A percentile compares a stretch with the other conserved stretches of the same genome.
phyloP scores from a whole-genome alignment of 2,888 invertebrate genomes.

The Drosophila subquinaria region DNA sequence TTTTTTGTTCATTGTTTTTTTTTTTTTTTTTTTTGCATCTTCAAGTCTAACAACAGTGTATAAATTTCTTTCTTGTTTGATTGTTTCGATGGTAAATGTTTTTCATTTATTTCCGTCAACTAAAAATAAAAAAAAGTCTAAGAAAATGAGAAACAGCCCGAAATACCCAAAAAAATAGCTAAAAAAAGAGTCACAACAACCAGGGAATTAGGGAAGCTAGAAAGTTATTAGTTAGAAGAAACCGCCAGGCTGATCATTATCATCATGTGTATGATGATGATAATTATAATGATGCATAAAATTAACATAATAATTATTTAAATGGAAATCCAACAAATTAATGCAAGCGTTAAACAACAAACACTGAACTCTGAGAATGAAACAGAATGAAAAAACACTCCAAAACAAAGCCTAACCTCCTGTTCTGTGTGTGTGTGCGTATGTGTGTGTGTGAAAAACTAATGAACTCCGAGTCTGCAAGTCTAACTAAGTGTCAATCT shows the following conservation, averaged over 20 bases:
- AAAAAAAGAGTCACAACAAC: conserved; percentile 14
- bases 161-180: not conserved
- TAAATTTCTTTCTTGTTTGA: conserved; percentile 85
- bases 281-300: conserved; percentile 4
- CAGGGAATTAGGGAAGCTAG: conserved; percentile 12
- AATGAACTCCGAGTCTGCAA: conserved; percentile 40
- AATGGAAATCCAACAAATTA: conserved; percentile 18
- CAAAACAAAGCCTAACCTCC: not conserved
- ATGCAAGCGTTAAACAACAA: conserved; percentile 31
- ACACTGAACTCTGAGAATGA: conserved; percentile 19
- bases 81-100: conserved; percentile 85
- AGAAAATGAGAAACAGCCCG: not conserved
- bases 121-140: conserved; percentile 11
- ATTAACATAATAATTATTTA: not conserved
- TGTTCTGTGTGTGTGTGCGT: not conserved
- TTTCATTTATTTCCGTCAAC: conserved; percentile 79
- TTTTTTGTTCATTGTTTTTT: conserved; percentile 24
- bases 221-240: conserved; percentile 24
- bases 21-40: conserved; percentile 50
- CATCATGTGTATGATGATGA: not conserved
- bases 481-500: conserved; percentile 8
- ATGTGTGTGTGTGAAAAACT: conserved; percentile 32
- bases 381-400: not conserved
- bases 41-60: conserved; percentile 65
- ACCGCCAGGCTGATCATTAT: conserved; percentile 35